phyloP scores from a whole-genome alignment of 2,113 vertebrate species.

The Phocoena sinus region DNA sequence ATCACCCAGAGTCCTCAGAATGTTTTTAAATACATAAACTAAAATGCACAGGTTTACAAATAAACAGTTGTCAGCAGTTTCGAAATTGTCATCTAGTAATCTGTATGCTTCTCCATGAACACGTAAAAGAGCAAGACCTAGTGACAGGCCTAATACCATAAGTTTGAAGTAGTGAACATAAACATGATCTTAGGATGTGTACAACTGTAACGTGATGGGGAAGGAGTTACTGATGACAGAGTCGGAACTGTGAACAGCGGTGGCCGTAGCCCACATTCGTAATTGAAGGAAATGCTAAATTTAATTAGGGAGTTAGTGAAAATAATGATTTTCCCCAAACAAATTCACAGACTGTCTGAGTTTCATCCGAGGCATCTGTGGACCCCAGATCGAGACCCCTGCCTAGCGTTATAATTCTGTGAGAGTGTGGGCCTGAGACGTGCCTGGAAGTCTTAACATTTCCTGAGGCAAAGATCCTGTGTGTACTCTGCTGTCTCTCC shows the following conservation, averaged over 20 bases:
- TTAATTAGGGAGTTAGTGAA: background rate
- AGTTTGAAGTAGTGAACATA: background rate
- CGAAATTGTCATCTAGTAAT: background rate
- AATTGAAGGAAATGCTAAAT: background rate
- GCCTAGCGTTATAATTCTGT: background rate
- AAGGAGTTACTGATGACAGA: too few relatives aligned
- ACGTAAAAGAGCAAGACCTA: too few relatives aligned
- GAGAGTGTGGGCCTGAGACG: fast-evolving
- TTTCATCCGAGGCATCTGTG: background rate
- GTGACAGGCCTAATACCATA: fast-evolving
- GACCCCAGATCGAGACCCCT: too few relatives aligned
- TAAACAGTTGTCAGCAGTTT: background rate
- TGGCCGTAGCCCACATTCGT: fast-evolving
- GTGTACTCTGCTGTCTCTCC: background rate
- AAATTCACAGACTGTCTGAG: background rate
- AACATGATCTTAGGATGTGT: fast-evolving
- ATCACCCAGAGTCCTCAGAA: background rate
- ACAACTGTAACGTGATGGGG: background rate
- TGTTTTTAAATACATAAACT: background rate
- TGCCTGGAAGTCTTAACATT: fast-evolving
- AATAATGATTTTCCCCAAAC: background rate
- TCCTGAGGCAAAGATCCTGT: fast-evolving
- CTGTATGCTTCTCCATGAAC: background rate
- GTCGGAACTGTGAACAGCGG: fast-evolving
- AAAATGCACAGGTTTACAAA: background rate